Conservation (phyloP, 2,797 vertebrate species). For the Pseudocheirus occidentalis region DNA sequence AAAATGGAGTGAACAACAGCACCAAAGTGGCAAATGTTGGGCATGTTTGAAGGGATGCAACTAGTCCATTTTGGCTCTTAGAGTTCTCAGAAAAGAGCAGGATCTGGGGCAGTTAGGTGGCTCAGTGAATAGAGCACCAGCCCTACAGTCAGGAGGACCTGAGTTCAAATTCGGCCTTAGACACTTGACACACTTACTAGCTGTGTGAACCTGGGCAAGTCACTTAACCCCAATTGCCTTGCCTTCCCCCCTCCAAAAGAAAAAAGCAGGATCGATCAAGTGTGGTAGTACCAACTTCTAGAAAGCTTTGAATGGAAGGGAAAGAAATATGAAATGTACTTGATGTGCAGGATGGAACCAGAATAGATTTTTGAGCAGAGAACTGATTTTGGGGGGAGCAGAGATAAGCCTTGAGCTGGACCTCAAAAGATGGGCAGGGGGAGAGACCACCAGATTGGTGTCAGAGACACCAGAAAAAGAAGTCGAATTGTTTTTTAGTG, state of each 20-base stretch:
- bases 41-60: neutral
- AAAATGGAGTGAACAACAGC: neutral
- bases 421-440: neutral
- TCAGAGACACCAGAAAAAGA: neutral
- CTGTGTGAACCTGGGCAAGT: no score
- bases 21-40: neutral
- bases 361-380: neutral
- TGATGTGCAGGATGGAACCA: neutral
- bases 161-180: no score
- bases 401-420: neutral
- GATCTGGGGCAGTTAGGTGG: no score
- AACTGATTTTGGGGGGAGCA: neutral
- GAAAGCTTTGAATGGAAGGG: neutral
- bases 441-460: neutral
- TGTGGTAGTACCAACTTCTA: neutral
- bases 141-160: no score
- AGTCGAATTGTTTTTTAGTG: neutral
- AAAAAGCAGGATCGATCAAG: neutral
- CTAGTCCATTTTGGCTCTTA: neutral
- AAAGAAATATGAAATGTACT: neutral
- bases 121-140: no score
- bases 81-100: neutral
- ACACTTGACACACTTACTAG: no score
- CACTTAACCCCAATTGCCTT: no score
- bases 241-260: no score